A percentile compares a stretch with the other conserved stretches of the same genome.
phyloP scores from a whole-genome alignment of 1,140 invertebrate genomes.

The Antheraea mylitta region DNA sequence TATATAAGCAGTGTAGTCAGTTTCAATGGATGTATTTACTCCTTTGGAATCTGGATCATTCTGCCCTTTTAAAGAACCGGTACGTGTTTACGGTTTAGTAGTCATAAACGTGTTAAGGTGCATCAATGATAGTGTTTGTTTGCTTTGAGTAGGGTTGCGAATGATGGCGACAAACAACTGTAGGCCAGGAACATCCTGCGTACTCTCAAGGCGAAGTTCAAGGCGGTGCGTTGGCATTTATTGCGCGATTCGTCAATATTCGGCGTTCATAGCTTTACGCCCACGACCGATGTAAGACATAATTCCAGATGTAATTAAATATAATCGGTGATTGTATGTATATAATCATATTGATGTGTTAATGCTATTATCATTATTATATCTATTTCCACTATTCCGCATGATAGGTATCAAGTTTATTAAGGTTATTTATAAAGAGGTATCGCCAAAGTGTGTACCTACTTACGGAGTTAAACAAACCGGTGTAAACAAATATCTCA shows the following conservation, averaged over 20 bases:
- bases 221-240: conserved; percentile 73
- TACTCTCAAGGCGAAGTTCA: conserved; percentile 62
- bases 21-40: conserved; percentile 7
- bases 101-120: conserved; percentile 29
- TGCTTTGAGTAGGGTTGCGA: conserved; percentile 35
- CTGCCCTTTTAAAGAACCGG: conserved; percentile 48
- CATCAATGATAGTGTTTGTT: conserved; percentile 37
- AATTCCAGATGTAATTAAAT: conserved; percentile 14
- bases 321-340: conserved; percentile 7
- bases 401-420: background rate
- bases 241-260: conserved; percentile 66
- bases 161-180: conserved; percentile 12
- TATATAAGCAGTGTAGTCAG: background rate
- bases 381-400: background rate
- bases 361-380: background rate
- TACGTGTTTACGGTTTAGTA: conserved; percentile 37
- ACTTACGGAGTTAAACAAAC: too few species aligned
- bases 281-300: background rate
- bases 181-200: conserved; percentile 52
- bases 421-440: too few species aligned
- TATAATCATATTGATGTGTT: background rate
- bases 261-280: conserved; percentile 23
- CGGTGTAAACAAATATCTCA: too few species aligned
- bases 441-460: too few species aligned
- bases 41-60: conserved; percentile 29